A percentile compares a stretch with the other conserved stretches of the same genome.
Conservation (phyloP, 2,113 vertebrate genomes). For the Glaucidium brasilianum region DNA sequence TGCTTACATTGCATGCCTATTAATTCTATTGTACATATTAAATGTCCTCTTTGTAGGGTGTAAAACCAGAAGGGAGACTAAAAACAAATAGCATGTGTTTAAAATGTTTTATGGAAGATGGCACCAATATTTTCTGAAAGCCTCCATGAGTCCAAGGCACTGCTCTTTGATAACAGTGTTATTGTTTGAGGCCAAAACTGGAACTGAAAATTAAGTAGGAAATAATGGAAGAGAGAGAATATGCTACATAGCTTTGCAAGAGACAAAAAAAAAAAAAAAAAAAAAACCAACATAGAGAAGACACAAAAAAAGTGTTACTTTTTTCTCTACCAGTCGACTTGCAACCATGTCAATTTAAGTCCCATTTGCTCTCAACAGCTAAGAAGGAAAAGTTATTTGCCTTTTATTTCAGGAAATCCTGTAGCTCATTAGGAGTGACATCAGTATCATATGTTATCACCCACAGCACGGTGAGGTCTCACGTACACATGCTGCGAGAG, state of each 20-base stretch:
- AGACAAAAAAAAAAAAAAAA: not conserved
- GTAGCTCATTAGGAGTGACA: not conserved
- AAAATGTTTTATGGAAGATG: constrained; percentile 62
- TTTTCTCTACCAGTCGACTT: not conserved
- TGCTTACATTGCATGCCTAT: constrained; percentile 69
- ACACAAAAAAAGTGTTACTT: not conserved
- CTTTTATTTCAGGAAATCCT: not conserved
- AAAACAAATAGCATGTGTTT: constrained; percentile 73
- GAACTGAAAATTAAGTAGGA: not conserved
- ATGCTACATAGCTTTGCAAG: not conserved
- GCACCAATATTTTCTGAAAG: constrained; percentile 56
- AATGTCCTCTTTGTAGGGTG: constrained; percentile 63
- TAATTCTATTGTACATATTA: constrained; percentile 76
- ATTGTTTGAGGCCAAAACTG: not conserved
- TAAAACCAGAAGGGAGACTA: constrained; percentile 69
- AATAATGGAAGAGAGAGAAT: not conserved
- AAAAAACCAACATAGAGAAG: not conserved
- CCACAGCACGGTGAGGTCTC: not conserved
- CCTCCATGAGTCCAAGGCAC: constrained; percentile 27
- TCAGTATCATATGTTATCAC: not conserved
- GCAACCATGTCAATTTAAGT: not conserved
- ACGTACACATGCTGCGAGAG: not conserved
- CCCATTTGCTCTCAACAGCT: not conserved
- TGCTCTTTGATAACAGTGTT: not conserved
- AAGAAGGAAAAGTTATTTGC: not conserved